These are phyloP conservation scores for Drosophila kohkoa DNA, from an alignment of 1,140 invertebrate species.

Conservation along the genomic window DNA sequence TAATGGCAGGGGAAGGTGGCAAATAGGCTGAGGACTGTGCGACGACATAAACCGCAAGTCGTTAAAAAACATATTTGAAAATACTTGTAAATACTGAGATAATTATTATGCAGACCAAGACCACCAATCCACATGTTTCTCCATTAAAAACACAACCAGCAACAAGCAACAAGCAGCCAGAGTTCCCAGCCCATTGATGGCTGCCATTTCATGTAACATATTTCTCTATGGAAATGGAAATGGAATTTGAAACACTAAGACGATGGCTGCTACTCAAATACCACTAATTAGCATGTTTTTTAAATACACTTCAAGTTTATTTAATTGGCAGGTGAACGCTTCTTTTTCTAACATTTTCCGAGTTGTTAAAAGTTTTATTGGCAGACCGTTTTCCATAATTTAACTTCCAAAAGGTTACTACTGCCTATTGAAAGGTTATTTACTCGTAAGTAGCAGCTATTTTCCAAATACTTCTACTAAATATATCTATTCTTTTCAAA, in stretches of 20 bases:
- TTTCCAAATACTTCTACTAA: neutral
- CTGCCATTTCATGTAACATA: neutral
- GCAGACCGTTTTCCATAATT: neutral
- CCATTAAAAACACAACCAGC: neutral
- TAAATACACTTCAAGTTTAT: neutral
- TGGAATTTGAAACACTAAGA: neutral
- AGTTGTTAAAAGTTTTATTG: too few species aligned
- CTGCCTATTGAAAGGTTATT: too few species aligned
- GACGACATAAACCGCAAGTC: slow-evolving; percentile 70
- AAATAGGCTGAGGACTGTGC: neutral
- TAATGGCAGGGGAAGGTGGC: slow-evolving; percentile 11
- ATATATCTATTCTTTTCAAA: neutral
- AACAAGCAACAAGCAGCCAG: neutral
- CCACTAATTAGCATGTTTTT: slow-evolving; percentile 4
- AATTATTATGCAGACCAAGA: slow-evolving; percentile 37
- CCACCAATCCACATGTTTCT: neutral
- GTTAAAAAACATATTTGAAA: slow-evolving; percentile 65
- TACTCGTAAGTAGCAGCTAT: too few species aligned
- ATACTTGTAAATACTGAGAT: slow-evolving; percentile 55
- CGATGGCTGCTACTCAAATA: neutral
- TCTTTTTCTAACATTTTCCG: too few species aligned
- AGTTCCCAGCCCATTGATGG: slow-evolving; percentile 4
- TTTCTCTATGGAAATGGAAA: neutral
- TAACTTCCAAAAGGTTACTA: neutral
- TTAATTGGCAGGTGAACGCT: neutral